Conservation (phyloP, 1,140 invertebrate genomes). For the Bombus waltoni region DNA sequence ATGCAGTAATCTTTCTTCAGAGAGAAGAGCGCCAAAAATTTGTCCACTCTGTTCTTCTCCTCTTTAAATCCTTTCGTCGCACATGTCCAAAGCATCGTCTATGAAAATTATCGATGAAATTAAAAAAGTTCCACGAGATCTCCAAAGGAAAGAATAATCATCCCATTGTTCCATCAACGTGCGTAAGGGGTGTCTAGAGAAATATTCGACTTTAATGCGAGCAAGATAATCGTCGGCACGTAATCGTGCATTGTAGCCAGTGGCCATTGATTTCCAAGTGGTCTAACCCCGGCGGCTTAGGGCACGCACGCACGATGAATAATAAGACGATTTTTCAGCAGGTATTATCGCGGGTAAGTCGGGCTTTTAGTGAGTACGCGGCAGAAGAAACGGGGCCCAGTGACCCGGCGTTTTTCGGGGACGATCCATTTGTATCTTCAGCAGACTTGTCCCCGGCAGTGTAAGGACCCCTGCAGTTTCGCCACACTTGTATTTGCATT, state of each 20-base stretch:
- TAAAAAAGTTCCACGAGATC: too few relatives aligned
- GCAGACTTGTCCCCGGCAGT: conserved; percentile 63
- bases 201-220: conserved; percentile 46
- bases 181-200: neutral
- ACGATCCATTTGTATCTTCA: conserved; percentile 68
- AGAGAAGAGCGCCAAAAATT: too few relatives aligned
- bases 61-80: too few relatives aligned
- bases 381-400: neutral
- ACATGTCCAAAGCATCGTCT: too few relatives aligned
- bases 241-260: conserved; percentile 26
- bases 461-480: conserved; percentile 68
- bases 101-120: too few relatives aligned
- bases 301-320: conserved; percentile 52
- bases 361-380: conserved; percentile 40
- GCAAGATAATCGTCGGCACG: conserved; percentile 33
- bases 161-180: neutral
- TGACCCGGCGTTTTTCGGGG: conserved; percentile 54
- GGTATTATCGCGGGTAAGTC: conserved; percentile 60
- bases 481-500: conserved; percentile 71
- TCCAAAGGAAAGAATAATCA: neutral
- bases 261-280: conserved; percentile 36
- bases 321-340: conserved; percentile 66
- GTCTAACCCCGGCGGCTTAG: neutral
- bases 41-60: too few relatives aligned
- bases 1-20: too few relatives aligned